Percentiles rank a stretch among this genome's conserved stretches.
These are phyloP conservation scores for Lepus americanus DNA, from an alignment of 2,113 vertebrate species.

Conservation along the genomic window DNA sequence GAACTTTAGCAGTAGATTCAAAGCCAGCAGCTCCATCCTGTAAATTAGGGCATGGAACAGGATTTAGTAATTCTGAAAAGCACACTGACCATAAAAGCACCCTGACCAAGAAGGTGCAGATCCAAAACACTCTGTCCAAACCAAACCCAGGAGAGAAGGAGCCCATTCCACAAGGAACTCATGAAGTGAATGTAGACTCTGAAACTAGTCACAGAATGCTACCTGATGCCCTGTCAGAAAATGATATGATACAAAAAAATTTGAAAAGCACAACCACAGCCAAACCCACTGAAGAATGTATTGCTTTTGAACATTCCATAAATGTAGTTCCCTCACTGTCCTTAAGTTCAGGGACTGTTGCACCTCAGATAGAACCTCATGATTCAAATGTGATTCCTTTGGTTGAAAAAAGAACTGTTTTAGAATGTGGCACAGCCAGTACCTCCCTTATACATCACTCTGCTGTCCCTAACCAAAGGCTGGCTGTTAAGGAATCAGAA, in stretches of 20 bases:
- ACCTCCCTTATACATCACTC: not conserved
- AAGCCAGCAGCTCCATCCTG: not conserved
- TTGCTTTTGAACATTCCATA: conserved; percentile 67
- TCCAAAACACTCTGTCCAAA: conserved; percentile 75
- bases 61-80: conserved; percentile 76
- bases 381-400: conserved; percentile 4
- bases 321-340: not conserved
- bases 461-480: not conserved
- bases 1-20: conserved; percentile 57
- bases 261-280: conserved; percentile 74
- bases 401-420: conserved; percentile 1
- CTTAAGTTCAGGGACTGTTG: conserved; percentile 37
- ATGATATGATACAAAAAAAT: conserved; percentile 76
- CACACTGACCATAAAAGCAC: conserved; percentile 73
- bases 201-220: conserved; percentile 57
- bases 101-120: conserved; percentile 77
- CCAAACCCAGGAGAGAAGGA: conserved; percentile 72
- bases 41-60: conserved; percentile 67
- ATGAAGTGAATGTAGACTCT: not conserved
- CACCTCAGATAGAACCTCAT: conserved; percentile 63
- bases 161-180: conserved; percentile 64
- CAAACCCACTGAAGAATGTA: conserved; percentile 72
- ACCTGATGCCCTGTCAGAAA: conserved; percentile 70
- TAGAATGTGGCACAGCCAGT: conserved; percentile 60
- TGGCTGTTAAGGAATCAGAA: conserved; percentile 35